phyloP scores from a whole-genome alignment of 1,140 invertebrate species.

The Battus philenor region DNA sequence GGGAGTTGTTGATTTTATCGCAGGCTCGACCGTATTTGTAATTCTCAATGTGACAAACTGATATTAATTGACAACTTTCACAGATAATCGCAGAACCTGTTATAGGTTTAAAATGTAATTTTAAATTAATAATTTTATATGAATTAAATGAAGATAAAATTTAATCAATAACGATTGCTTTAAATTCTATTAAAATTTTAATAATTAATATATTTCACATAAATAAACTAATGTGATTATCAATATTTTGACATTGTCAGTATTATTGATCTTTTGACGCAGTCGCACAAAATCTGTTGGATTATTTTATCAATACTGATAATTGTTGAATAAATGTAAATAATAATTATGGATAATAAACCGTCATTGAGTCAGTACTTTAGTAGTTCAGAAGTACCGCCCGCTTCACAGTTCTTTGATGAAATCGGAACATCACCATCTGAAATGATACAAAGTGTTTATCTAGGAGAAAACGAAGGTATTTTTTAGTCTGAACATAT shows the following conservation, averaged over 20 bases:
- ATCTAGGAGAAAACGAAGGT: conserved; percentile 56
- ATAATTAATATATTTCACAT: too few species aligned
- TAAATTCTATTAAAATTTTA: too few species aligned
- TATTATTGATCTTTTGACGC: not conserved
- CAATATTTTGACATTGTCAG: too few species aligned
- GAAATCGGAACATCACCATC: conserved; percentile 64
- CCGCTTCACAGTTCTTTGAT: conserved; percentile 68
- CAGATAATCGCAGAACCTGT: too few species aligned
- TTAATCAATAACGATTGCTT: too few species aligned
- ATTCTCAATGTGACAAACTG: too few species aligned
- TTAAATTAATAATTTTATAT: too few species aligned
- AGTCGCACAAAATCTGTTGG: not conserved
- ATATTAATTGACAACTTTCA: too few species aligned
- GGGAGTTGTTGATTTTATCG: conserved; percentile 34
- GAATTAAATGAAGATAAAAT: conserved; percentile 18
- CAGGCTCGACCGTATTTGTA: too few species aligned
- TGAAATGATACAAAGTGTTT: conserved; percentile 65
- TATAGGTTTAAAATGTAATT: too few species aligned
- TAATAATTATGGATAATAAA: conserved; percentile 54
- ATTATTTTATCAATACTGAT: conserved; percentile 11
- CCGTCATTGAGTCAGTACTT: conserved; percentile 71
- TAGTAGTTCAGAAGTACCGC: conserved; percentile 51
- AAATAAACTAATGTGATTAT: too few species aligned
- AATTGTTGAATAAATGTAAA: conserved; percentile 21
- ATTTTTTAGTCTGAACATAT: conserved; percentile 4